These are phyloP conservation scores for Botia kubotai DNA, from an alignment of 2,797 vertebrate species.

Conservation along the genomic window DNA sequence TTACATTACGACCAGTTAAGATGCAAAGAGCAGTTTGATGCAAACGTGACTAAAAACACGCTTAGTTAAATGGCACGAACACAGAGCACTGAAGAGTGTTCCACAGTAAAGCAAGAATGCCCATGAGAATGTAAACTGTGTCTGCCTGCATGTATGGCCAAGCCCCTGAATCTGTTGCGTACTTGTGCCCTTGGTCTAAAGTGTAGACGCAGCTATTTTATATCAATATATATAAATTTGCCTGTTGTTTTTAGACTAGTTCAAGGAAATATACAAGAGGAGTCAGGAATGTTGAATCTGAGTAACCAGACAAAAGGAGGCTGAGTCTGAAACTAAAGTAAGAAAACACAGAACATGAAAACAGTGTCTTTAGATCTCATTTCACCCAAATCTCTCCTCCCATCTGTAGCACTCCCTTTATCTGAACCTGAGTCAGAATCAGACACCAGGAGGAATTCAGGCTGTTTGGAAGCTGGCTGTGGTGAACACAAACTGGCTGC, in stretches of 20 bases:
- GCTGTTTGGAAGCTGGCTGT: slow-evolving; percentile 68
- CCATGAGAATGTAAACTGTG: too few species aligned
- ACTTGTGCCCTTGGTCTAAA: too few species aligned
- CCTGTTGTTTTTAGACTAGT: background rate
- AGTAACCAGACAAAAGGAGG: slow-evolving; percentile 61
- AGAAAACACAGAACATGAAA: slow-evolving; percentile 56
- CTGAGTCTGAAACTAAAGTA: slow-evolving; percentile 56
- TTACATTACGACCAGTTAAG: too few species aligned
- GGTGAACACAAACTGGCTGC: slow-evolving; percentile 60
- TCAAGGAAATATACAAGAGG: slow-evolving; percentile 49
- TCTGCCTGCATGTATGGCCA: too few species aligned
- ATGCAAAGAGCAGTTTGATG: too few species aligned
- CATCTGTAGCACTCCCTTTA: slow-evolving; percentile 60
- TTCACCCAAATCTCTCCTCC: slow-evolving; percentile 62
- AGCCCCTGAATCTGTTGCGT: too few species aligned
- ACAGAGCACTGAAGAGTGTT: too few species aligned
- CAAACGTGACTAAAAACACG: too few species aligned
- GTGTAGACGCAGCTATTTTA: too few species aligned
- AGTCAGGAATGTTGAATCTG: slow-evolving; percentile 74
- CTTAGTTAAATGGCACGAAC: too few species aligned
- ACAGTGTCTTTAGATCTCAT: background rate
- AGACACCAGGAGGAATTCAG: slow-evolving; percentile 76
- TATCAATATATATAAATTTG: too few species aligned
- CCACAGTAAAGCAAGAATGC: too few species aligned
- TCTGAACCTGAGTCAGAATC: slow-evolving; percentile 86